A percentile compares a stretch with the other conserved stretches of the same genome.
Conservation (phyloP, 2,888 invertebrate genomes). For the Eutolmus rufibarbis region DNA sequence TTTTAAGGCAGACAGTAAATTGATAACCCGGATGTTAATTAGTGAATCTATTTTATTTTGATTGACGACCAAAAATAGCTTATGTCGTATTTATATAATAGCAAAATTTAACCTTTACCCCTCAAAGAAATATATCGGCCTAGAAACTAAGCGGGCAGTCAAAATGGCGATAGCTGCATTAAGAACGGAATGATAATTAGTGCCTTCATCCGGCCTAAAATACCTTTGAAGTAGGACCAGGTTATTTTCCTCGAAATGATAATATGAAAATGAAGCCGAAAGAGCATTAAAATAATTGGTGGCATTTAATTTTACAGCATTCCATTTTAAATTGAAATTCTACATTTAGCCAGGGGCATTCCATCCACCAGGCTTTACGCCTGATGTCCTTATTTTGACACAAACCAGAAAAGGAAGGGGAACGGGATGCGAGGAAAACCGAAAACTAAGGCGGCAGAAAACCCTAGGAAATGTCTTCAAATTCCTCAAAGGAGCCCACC, state of each 20-base stretch:
- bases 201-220: not conserved
- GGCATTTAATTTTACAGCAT: conserved; percentile 11
- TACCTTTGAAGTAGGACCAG: not conserved
- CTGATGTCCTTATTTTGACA: not conserved
- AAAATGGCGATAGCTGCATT: not conserved
- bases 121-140: not conserved
- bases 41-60: not conserved
- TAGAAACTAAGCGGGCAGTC: not conserved
- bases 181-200: not conserved
- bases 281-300: conserved; percentile 7
- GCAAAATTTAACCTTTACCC: not conserved
- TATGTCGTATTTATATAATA: too few species aligned
- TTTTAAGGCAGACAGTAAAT: too few species aligned
- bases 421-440: not conserved
- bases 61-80: not conserved
- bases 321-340: conserved; percentile 17
- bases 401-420: not conserved
- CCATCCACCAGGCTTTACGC: not conserved
- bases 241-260: not conserved
- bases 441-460: not conserved
- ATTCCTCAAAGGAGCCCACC: not conserved
- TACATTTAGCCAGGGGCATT: not conserved
- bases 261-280: conserved; percentile 11
- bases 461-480: not conserved
- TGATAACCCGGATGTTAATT: not conserved